phyloP scores from a whole-genome alignment of 35 echinoderm and acorn worm genomes.

The Heliocidaris tuberculata region DNA sequence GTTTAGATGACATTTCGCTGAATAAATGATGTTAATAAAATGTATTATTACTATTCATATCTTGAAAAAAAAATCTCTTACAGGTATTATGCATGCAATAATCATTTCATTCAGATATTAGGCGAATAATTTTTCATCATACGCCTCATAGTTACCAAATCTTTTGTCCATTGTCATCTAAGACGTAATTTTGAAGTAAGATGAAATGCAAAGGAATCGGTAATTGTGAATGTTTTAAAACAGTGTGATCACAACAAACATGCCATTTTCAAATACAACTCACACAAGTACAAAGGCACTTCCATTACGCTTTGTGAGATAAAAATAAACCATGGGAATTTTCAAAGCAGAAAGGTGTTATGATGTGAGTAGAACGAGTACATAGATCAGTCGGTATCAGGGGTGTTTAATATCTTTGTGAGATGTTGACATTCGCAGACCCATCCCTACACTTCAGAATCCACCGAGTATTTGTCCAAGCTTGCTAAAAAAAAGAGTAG shows the following conservation, averaged over 20 bases:
- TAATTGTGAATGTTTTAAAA: no score
- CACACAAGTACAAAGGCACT: background rate
- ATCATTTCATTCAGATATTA: no score
- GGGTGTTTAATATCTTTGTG: conserved; percentile 13
- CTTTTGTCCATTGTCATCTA: no score
- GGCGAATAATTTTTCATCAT: no score
- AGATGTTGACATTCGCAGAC: conserved; percentile 14
- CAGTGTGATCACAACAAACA: background rate
- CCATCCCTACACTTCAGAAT: conserved; percentile 6
- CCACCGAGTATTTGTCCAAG: background rate
- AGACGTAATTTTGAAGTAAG: no score
- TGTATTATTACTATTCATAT: no score
- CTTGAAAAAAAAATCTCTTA: no score
- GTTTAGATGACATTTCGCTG: no score
- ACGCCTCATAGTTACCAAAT: no score
- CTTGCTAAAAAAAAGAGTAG: background rate
- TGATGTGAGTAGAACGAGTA: background rate
- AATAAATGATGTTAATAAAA: no score
- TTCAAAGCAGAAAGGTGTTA: background rate
- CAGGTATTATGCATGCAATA: no score
- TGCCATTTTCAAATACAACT: background rate
- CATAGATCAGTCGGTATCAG: conserved; percentile 13
- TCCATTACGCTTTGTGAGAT: background rate
- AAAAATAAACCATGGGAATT: conserved; percentile 14
- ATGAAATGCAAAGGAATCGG: no score